Evolutionary conservation across 2,888 invertebrate species (phyloP), one percentile per base, ranked within the genome.

Genomic region (Eupithecia pulchellata): DNA sequence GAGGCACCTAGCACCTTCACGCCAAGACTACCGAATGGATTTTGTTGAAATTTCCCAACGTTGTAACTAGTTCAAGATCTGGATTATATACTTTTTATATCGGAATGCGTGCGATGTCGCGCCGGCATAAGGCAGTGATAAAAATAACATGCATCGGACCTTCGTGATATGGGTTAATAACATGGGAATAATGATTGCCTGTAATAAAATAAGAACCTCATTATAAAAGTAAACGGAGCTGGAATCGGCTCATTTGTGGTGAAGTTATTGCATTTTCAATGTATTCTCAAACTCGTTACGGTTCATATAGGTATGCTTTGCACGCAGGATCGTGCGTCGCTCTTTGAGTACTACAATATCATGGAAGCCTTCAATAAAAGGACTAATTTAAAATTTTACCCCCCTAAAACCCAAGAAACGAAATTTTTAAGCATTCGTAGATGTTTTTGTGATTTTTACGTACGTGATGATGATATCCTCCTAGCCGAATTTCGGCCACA

Each of bases 281-380:
- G 57, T 57, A 57, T 29, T 1, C 14, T 29, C 57, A 57, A 57
- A 57, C 47, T 47, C 20, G 57, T 27, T 57, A 57, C 27, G 8
- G 11, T 27, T 55, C 57, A 29, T 57, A 68, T 13, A 52, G 52
- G 57, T 74, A 87, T 87, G 81, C 88, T 64, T 69, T 77, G 77
- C 89, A 87, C 86, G 89, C 79, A 78, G 79, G 75, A 77, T 75
- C 80, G 79, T 78, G 79, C 81, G 81, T 82, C 83, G 82, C 81
- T 81, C 82, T 78, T 88, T 86, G 79, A 77, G 75, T 79, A 74
- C 75, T 80, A 73, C 84, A 86, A 84, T 83, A 84, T 83, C 82
- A 81, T 70, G 14, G 29, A 57, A 29, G 29, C 29, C 57, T 25
- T 55, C 27, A 55, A 25, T 2, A n/a, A n/a, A n/a, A n/a, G n/a